Percentiles rank a stretch among this genome's conserved stretches.
phyloP scores from a whole-genome alignment of 1,140 invertebrate genomes.

The Zaprionus lachaisei region DNA sequence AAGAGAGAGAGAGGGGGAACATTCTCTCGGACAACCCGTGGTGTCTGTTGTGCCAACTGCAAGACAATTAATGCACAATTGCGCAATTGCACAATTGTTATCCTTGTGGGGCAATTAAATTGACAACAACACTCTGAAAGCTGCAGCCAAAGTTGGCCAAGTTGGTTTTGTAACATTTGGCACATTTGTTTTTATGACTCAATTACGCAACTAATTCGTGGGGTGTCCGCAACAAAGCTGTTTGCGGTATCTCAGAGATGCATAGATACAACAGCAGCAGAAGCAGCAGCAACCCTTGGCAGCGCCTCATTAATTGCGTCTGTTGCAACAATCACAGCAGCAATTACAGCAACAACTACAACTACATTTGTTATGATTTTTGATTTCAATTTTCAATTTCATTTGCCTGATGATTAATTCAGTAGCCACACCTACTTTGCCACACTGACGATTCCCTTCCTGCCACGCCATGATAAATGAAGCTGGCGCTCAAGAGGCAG shows the following conservation, averaged over 20 bases:
- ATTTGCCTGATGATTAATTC: conserved; percentile 70
- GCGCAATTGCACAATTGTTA: conserved; percentile 77
- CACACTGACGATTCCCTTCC: conserved; percentile 13
- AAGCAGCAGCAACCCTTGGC: conserved; percentile 35
- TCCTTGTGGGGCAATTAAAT: conserved; percentile 27
- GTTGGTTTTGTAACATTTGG: conserved; percentile 74
- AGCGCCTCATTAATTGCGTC: conserved; percentile 65
- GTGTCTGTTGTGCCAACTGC: conserved; percentile 63
- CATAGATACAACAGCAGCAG: conserved; percentile 2
- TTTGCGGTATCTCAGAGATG: conserved; percentile 41
- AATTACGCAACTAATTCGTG: conserved; percentile 81
- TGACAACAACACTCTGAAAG: conserved; percentile 13
- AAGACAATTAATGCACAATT: conserved; percentile 77
- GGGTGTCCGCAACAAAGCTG: conserved; percentile 47
- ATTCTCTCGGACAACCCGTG: conserved; percentile 48
- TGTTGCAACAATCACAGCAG: conserved; percentile 29
- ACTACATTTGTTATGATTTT: conserved; percentile 72
- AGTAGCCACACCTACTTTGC: conserved; percentile 67
- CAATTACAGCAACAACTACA: conserved; percentile 5
- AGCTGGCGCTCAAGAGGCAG: conserved; percentile 49
- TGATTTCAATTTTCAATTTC: conserved; percentile 71
- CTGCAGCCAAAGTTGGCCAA: conserved; percentile 30
- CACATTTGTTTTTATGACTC: conserved; percentile 82
- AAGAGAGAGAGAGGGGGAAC: neutral
- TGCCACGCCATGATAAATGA: conserved; percentile 69